Evolutionary conservation across 2,113 vertebrate species (phyloP).

Genomic region (Triplophysa tibetana): DNA sequence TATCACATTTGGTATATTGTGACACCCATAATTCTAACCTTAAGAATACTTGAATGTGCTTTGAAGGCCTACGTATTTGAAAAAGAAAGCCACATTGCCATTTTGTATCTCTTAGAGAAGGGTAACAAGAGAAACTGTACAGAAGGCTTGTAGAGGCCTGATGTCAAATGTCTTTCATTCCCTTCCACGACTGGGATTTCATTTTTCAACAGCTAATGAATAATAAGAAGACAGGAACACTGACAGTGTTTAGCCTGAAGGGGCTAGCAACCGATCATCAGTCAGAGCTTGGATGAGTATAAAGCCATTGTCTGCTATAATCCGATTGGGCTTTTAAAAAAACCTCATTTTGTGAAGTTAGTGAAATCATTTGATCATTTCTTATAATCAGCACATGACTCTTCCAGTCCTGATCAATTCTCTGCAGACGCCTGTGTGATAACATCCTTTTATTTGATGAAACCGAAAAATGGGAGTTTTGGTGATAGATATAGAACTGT

Average conservation of each 20-base stretch:
- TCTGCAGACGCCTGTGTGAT: not conserved
- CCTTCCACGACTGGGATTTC: constrained; percentile 32
- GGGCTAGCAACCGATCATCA: not conserved
- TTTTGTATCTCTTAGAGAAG: not conserved
- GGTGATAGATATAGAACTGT: not conserved
- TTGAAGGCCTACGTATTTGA: no score
- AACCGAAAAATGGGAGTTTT: constrained; percentile 4
- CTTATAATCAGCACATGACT: constrained; percentile 21
- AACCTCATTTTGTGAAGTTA: not conserved
- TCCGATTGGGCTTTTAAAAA: constrained; percentile 17
- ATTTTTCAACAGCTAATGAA: constrained; percentile 31
- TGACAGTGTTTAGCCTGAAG: constrained; percentile 10
- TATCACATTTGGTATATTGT: no score
- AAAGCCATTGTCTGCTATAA: constrained; percentile 23
- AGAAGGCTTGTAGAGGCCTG: constrained; percentile 3
- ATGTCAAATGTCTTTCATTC: constrained; percentile 11
- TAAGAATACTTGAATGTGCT: no score
- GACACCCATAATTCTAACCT: no score
- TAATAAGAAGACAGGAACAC: not conserved
- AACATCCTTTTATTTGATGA: constrained; percentile 3
- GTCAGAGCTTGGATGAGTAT: not conserved
- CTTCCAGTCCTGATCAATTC: not conserved
- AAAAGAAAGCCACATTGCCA: not conserved
- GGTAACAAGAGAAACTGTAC: not conserved
- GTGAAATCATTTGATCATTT: constrained; percentile 22